These are phyloP conservation scores for Sturnira hondurensis DNA, from an alignment of 2,113 vertebrate species.

Conservation along the genomic window DNA sequence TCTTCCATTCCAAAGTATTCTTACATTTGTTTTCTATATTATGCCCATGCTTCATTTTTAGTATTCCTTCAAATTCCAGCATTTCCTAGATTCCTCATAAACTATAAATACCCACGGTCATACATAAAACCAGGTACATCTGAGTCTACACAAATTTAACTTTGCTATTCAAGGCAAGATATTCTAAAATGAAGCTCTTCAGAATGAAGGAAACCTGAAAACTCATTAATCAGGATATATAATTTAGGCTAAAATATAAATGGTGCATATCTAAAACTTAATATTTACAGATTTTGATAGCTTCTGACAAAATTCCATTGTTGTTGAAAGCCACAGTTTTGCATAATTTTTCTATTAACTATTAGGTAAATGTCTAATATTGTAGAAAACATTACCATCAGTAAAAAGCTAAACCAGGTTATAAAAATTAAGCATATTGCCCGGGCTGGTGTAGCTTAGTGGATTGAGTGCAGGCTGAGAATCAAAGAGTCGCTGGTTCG, in stretches of 20 bases:
- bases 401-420: background rate
- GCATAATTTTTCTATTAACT: background rate
- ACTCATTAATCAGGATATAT: background rate
- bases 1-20: background rate
- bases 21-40: background rate
- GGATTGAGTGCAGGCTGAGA: no score
- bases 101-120: background rate
- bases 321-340: background rate
- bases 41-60: background rate
- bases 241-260: background rate
- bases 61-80: background rate
- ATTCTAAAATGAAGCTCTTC: background rate
- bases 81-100: background rate
- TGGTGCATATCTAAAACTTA: background rate
- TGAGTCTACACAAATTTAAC: background rate
- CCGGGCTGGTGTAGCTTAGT: no score
- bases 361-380: background rate
- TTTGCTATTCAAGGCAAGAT: background rate
- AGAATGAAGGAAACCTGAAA: background rate
- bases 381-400: background rate
- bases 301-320: background rate
- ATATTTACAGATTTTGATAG: background rate
- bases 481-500: no score
- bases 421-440: no score
- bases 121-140: background rate